phyloP scores from a whole-genome alignment of 2,113 vertebrate species.

The Gopherus evgoodei region DNA sequence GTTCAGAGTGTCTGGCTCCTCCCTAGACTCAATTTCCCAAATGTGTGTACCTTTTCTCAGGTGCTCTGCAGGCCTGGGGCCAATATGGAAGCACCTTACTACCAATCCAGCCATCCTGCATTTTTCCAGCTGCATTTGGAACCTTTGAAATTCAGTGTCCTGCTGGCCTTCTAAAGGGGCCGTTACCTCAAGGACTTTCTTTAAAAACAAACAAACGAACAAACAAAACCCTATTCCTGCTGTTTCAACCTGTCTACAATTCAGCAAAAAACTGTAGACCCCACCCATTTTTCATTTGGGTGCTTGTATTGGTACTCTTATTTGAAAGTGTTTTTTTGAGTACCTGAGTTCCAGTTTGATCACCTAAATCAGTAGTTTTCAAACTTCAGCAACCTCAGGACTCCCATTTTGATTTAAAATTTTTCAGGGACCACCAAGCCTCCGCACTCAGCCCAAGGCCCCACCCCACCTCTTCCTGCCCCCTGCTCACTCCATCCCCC shows the following conservation, averaged over 20 bases:
- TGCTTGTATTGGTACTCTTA: background rate
- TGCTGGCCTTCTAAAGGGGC: background rate
- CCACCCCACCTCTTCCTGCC: too few relatives aligned
- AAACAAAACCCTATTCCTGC: background rate
- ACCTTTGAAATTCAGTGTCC: background rate
- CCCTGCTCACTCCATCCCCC: too few relatives aligned
- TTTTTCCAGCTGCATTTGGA: background rate
- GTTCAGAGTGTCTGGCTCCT: background rate
- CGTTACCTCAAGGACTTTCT: background rate
- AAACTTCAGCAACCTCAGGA: too few relatives aligned
- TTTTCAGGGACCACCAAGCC: too few relatives aligned
- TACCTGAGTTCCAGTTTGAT: too few relatives aligned
- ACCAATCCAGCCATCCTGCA: background rate
- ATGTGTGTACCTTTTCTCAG: background rate
- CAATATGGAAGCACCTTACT: background rate
- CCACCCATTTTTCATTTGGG: background rate
- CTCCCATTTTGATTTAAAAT: too few relatives aligned
- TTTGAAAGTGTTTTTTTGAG: background rate
- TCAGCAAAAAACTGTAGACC: background rate
- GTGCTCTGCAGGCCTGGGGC: background rate
- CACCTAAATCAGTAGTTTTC: too few relatives aligned
- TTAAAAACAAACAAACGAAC: background rate
- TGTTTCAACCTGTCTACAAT: background rate
- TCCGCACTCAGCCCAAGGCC: too few relatives aligned
- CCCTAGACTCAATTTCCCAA: background rate